These are phyloP conservation scores for Glossosoma conforme DNA, from an alignment of 1,140 invertebrate genomes.

Conservation along the genomic window DNA sequence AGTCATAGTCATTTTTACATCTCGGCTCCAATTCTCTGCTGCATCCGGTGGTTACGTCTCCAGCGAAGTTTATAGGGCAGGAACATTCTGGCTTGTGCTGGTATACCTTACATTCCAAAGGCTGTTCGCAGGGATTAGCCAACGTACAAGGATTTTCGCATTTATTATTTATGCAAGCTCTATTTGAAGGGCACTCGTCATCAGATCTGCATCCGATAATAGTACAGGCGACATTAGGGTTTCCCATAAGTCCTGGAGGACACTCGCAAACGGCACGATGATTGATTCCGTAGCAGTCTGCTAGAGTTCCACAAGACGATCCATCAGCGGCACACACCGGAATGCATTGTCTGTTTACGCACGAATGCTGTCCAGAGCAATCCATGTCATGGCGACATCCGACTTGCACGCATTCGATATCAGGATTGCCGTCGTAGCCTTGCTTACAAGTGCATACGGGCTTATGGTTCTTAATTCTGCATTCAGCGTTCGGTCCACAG, in stretches of 20 bases:
- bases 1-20: conserved; percentile 75
- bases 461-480: conserved; percentile 74
- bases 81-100: conserved; percentile 71
- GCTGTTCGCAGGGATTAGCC: conserved; percentile 60
- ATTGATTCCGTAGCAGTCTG: conserved; percentile 70
- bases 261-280: conserved; percentile 79
- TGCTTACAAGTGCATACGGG: conserved; percentile 76
- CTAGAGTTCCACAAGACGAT: conserved; percentile 62
- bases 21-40: conserved; percentile 53
- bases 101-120: conserved; percentile 69
- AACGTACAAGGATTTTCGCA: conserved; percentile 71
- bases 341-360: conserved; percentile 72
- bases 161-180: conserved; percentile 73
- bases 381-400: conserved; percentile 69
- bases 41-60: conserved; percentile 63
- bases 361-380: conserved; percentile 71
- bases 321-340: conserved; percentile 67
- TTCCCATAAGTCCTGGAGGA: conserved; percentile 71
- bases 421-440: conserved; percentile 77
- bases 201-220: conserved; percentile 71
- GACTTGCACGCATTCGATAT: conserved; percentile 66
- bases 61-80: conserved; percentile 72
- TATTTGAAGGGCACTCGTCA: conserved; percentile 67
- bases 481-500: conserved; percentile 75
- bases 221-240: conserved; percentile 71